Evolutionary conservation across 2,797 vertebrate genomes (phyloP), one percentile per base, ranked within the genome.

Genomic region (Protonibea diacanthus): DNA sequence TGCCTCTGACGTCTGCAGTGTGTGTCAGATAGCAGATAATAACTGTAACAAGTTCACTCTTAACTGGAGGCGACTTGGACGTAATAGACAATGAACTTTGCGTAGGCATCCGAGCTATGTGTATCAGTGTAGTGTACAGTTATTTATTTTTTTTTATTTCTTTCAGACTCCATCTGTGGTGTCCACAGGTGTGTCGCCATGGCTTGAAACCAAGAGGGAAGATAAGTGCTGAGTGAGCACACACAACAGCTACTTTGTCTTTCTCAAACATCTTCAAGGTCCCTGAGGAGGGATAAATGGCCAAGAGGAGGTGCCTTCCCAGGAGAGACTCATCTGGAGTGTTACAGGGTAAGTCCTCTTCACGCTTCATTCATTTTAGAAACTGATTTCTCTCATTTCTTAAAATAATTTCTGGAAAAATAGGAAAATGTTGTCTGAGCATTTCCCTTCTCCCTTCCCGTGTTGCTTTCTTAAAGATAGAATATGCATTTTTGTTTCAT

Each of bases 191-290:
- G 96, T 93, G 93, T 88, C 13, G 71, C 85, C 52, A 52, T 90
- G 94, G 92, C 92, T 94, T 82, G 85, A 93, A 92, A 91, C 91
- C 88, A 90, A 89, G 76, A 85, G 84, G 90, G 90, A 87, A 83
- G 92, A 89, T 27, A 80, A 92, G 93, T 93, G 93, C 92, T 91
- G 92, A 88, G 86, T 71, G 78, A 83, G 88, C 80, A 85, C 78
- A 64, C 82, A 94, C 95, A 96, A 95, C 93, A 91, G 95, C 89
- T 94, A 96, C 95, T 95, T 88, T 95, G 94, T 96, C 94, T 96
- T 94, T 89, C 90, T 94, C 91, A 92, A 94, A 92, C 90, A 94
- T 94, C 94, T 94, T 97, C 97, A 98, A 98, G 97, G 97, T 97
- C 97, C 95, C 87, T 23, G 90, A 71, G 82, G 74, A 87, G 86